These are phyloP conservation scores for Xanthia icteritia DNA, from an alignment of 2,888 invertebrate species.

Conservation along the genomic window DNA sequence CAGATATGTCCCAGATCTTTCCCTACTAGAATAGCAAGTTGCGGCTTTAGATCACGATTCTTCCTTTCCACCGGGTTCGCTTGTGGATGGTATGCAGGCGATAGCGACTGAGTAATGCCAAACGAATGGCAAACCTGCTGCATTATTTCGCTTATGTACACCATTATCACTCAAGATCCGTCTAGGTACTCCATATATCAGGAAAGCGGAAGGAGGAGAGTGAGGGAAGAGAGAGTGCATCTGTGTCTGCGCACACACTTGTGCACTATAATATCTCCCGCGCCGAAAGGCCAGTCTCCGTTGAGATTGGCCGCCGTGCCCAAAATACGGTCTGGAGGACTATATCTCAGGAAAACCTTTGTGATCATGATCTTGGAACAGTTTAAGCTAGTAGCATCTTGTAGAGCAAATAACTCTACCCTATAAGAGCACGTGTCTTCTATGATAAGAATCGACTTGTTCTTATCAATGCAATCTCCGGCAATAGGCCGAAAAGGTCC, in stretches of 20 bases:
- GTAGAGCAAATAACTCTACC: slow-evolving; percentile 1
- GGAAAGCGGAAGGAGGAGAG: no score
- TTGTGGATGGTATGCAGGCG: slow-evolving; percentile 24
- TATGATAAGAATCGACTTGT: no score
- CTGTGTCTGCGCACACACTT: no score
- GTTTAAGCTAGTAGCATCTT: slow-evolving; percentile 12
- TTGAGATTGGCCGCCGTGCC: no score
- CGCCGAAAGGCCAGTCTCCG: no score
- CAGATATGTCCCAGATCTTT: no score
- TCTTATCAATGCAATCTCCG: no score
- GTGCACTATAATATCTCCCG: no score
- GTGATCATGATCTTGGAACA: neutral
- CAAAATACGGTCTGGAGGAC: no score
- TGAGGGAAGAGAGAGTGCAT: no score
- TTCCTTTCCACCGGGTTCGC: slow-evolving; percentile 27
- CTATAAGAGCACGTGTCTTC: no score
- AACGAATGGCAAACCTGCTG: slow-evolving; percentile 23
- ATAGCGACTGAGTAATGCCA: slow-evolving; percentile 14
- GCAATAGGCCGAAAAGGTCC: no score
- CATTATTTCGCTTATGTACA: slow-evolving; percentile 16
- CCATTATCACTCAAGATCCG: slow-evolving; percentile 30
- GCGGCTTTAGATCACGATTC: slow-evolving; percentile 21
- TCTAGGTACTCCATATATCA: slow-evolving; percentile 24
- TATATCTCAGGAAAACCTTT: slow-evolving; percentile 17
- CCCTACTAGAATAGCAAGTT: slow-evolving; percentile 11